A percentile compares a stretch with the other conserved stretches of the same genome.
phyloP scores from a whole-genome alignment of 2,888 invertebrate genomes.

The Julus scanicus region DNA sequence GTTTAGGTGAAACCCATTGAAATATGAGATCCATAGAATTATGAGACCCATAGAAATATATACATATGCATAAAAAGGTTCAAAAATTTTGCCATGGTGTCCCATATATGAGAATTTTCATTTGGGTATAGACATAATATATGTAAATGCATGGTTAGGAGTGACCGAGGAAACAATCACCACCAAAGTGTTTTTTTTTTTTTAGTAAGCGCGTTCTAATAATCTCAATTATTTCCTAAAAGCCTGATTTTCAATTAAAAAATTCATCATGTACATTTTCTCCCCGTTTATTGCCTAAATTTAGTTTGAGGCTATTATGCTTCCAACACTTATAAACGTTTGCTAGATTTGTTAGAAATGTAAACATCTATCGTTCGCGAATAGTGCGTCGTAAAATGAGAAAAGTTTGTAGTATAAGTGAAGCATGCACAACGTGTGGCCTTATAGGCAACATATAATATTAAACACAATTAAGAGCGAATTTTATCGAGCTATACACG shows the following conservation, averaged over 20 bases:
- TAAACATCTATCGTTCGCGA: conserved; percentile 18
- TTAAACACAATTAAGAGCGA: conserved; percentile 45
- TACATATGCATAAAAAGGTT: too few species aligned
- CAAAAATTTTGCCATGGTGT: too few species aligned
- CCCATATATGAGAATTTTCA: too few species aligned
- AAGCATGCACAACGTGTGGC: not conserved
- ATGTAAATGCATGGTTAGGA: not conserved
- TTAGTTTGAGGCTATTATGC: not conserved
- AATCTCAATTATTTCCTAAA: not conserved
- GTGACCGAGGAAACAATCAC: not conserved
- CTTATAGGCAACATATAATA: not conserved
- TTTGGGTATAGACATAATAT: not conserved
- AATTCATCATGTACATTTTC: not conserved
- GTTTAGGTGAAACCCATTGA: too few species aligned
- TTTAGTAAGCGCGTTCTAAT: too few species aligned
- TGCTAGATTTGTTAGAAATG: conserved; percentile 30
- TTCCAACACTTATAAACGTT: not conserved
- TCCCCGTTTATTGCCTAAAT: not conserved
- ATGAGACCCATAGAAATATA: too few species aligned
- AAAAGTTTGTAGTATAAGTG: not conserved
- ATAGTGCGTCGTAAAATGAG: conserved; percentile 14
- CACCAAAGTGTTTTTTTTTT: too few species aligned
- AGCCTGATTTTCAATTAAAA: conserved; percentile 31
- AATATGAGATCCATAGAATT: too few species aligned
- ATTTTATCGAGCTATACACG: conserved; percentile 6